Base-by-base conservation (phyloP, 2,888 invertebrate genomes). In the Parnassius mnemosyne region DNA sequence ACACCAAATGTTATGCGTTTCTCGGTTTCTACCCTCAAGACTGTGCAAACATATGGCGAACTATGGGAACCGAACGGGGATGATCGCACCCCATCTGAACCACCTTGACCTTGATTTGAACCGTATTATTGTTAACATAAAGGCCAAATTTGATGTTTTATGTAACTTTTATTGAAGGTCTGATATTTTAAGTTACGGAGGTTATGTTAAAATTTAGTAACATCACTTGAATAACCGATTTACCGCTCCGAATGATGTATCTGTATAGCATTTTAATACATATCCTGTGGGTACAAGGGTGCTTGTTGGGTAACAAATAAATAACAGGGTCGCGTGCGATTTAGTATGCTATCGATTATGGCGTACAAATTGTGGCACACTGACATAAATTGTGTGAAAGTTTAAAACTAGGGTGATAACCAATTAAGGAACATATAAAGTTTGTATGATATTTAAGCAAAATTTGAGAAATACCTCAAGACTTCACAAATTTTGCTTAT, bases 1-100 rank as follows among this genome's bases (percentile, higher is more conserved):
- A 72, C 70, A 73, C 82, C 84, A 86, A 87, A 88, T 87, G 87
- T 86, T 81, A 82, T 76, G 79, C 68, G 69, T 70, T 79, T 75
- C 72, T 65, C 66, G 63, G 59, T 61, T 65, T 65, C 69, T 66
- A 74, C 78, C 79, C 78, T 80, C 75, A 78, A 79, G 79, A 79
- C 75, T 77, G 68, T 65, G 63, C 72, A 79, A 84, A 83, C 87
- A 86, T 84, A 87, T 86, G 87, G 77, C 76, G 47, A 67, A 55
- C 53, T 72, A 66, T 72, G 68, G 71, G 71, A 76, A 71, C 67
- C 63, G 34, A 57, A 54, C 13, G 52, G 71, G 60, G 43, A 53
- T 65, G 59, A 53, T 54, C 62, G 34, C 64, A 60, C 56, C 54
- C 46, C 41, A 44, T 63, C 66, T 55, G 57, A 42, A 52, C 49